phyloP scores from a whole-genome alignment of 1,140 invertebrate species.

The Lutraria rhynchaena region DNA sequence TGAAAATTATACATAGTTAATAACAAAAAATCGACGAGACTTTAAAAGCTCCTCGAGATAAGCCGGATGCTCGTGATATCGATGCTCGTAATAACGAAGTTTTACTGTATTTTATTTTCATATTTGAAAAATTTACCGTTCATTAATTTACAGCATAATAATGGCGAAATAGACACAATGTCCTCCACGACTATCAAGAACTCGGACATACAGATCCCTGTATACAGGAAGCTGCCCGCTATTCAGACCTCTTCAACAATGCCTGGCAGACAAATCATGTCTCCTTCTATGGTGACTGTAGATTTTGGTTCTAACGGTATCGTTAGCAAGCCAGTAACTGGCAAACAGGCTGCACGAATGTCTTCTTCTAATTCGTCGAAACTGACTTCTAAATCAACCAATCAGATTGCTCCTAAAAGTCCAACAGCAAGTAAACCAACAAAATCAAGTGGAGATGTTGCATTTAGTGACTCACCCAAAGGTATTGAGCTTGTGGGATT shows the following conservation, averaged over 20 bases:
- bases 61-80: too few relatives aligned
- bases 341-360: not conserved
- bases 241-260: not conserved
- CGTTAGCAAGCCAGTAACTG: not conserved
- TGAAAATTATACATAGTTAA: too few relatives aligned
- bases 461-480: not conserved
- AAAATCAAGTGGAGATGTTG: not conserved
- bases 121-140: too few relatives aligned
- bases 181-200: constrained; percentile 1
- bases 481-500: constrained; percentile 38
- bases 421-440: not conserved
- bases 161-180: too few relatives aligned
- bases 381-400: not conserved
- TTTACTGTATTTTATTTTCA: too few relatives aligned
- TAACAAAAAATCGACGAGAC: too few relatives aligned
- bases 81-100: too few relatives aligned
- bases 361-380: not conserved
- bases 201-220: not conserved
- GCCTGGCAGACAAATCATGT: constrained; percentile 2
- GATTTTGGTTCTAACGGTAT: constrained; percentile 6
- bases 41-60: too few relatives aligned
- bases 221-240: constrained; percentile 12
- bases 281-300: not conserved
- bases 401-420: constrained; percentile 3
- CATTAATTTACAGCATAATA: too few relatives aligned